Base-by-base conservation (phyloP, 2,888 invertebrate genomes). In the Mallateleia sp. region DNA sequence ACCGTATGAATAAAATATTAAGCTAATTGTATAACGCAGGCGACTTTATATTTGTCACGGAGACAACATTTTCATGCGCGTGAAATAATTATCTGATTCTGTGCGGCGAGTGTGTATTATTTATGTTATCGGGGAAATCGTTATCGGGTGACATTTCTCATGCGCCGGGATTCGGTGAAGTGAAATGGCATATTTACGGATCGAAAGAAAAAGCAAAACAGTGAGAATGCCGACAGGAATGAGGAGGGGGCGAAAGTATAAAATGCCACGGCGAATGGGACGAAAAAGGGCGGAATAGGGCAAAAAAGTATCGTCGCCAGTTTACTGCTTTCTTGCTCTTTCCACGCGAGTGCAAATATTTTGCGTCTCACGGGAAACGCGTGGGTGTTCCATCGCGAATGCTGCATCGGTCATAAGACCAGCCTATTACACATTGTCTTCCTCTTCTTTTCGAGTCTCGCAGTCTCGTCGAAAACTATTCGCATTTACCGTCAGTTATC, bases 311-410 rank as follows among this genome's bases (percentile, higher is more conserved):
- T 82, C 71, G 86, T 77, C 78, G 89, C 77, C 84, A 89, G 89
- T 90, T 91, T 92, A 91, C 91, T 91, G 91, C 91, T 92, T 93
- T 91, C 91, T 92, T 91, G 90, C 91, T 89, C 91, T 92, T 92
- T 84, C 90, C 91, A 90, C 90, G 91, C 88, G 88, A 87, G 87
- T 81, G 90, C 91, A 92, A 92, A 93, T 93, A 93, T 93, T 93
- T 93, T 91, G 89, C 89, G 91, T 38, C 64, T 91, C 84, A 89
- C 84, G 90, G 89, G 87, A 91, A 90, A 91, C 86, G 92, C 92
- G 91, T 92, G 91, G 92, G 92, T 86, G 92, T 92, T 90, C 90
- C 83, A 38, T 60, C 79, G 88, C 85, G 87, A 80, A 83, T 87
- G 80, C 87, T 82, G 79, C 83, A 89, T 89, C 88, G 88, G 88